Percentiles rank a stretch among this genome's conserved stretches.
These are phyloP conservation scores for Ips nitidus DNA, from an alignment of 1,140 invertebrate species.

Conservation along the genomic window DNA sequence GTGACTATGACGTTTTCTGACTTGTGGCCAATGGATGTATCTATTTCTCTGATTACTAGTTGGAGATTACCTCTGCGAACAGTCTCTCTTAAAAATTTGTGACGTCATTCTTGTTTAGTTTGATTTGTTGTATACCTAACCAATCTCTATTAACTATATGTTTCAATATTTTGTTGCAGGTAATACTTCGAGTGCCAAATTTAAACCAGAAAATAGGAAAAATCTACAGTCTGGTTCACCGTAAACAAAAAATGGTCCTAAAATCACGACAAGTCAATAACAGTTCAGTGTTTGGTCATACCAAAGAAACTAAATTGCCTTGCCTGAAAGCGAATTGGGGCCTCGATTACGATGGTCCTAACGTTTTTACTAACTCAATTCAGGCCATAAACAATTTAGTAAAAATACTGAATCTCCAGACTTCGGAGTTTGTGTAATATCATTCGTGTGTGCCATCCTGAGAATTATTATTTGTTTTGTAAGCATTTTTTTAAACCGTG, in stretches of 20 bases:
- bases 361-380: slow-evolving; percentile 34
- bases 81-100: background rate
- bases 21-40: too few relatives aligned
- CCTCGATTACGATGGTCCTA: slow-evolving; percentile 43
- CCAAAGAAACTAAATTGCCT: slow-evolving; percentile 35
- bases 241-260: slow-evolving; percentile 46
- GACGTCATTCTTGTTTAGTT: background rate
- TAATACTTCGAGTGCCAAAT: slow-evolving; percentile 42
- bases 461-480: too few relatives aligned
- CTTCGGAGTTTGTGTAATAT: background rate
- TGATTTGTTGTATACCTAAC: background rate
- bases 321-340: slow-evolving; percentile 46
- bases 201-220: slow-evolving; percentile 38
- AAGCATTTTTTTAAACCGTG: too few relatives aligned
- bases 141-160: background rate
- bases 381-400: background rate
- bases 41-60: background rate
- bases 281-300: slow-evolving; percentile 38
- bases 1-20: too few relatives aligned
- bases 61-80: background rate
- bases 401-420: background rate
- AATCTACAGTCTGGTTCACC: slow-evolving; percentile 40
- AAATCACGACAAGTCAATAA: slow-evolving; percentile 23
- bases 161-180: slow-evolving; percentile 8
- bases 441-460: background rate